Evolutionary conservation across 2,113 vertebrate genomes (phyloP).

Genomic region (Clarias magur): DNA sequence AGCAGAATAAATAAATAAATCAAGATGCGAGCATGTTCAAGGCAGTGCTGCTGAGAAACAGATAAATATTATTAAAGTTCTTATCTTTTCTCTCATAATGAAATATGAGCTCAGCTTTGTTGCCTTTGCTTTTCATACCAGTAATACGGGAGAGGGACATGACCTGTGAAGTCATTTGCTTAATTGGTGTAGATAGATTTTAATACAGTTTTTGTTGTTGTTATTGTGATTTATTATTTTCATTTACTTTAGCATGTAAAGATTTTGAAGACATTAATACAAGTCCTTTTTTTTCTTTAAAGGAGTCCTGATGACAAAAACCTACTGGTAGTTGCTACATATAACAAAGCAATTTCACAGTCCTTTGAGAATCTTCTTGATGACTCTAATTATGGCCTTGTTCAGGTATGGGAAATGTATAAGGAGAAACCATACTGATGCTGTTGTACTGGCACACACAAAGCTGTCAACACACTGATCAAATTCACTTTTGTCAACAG

Average conservation of each 20-base stretch:
- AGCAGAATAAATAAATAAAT: conserved; percentile 66
- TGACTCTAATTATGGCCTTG: conserved; percentile 84
- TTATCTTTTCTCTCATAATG: conserved; percentile 82
- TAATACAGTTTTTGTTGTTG: conserved; percentile 4
- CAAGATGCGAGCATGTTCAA: conserved; percentile 49
- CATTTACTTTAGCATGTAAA: not conserved
- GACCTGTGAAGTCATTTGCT: conserved; percentile 1
- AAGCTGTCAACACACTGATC: not conserved
- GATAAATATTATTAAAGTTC: conserved; percentile 92
- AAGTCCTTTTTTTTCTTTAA: conserved; percentile 43
- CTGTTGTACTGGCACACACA: not conserved
- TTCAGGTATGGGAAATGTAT: conserved; percentile 76
- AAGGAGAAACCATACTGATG: not conserved
- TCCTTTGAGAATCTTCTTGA: conserved; percentile 98
- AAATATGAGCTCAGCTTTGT: conserved; percentile 60
- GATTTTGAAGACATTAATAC: not conserved
- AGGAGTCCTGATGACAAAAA: conserved; percentile 82
- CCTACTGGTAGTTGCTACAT: conserved; percentile 81
- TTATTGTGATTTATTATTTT: not conserved
- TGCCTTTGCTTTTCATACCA: conserved; percentile 33
- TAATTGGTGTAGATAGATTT: not conserved
- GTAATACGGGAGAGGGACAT: conserved; percentile 25
- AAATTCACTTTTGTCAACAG: conserved; percentile 65
- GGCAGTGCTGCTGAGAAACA: conserved; percentile 56
- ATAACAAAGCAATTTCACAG: conserved; percentile 87